Evolutionary conservation across 2,797 vertebrate species (phyloP).

Genomic region (Eulemur mongoz): DNA sequence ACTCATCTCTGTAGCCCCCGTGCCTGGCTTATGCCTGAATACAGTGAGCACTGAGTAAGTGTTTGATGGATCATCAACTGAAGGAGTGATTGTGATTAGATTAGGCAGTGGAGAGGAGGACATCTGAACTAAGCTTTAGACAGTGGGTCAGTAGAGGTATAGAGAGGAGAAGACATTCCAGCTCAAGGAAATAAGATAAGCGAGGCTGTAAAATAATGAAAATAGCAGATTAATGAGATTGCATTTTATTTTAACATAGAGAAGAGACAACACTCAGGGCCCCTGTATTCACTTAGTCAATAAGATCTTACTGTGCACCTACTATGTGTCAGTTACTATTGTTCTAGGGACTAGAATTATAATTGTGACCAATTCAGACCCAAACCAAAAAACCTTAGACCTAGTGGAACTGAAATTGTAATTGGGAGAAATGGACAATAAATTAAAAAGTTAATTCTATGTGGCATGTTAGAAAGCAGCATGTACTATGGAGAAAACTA

Average conservation of each 20-base stretch:
- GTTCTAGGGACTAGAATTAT: not conserved
- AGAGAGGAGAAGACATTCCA: not conserved
- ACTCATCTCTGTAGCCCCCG: not conserved
- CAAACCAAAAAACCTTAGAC: not conserved
- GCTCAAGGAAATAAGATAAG: not conserved
- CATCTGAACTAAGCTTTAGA: not conserved
- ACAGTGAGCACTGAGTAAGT: not conserved
- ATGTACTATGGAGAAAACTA: not conserved
- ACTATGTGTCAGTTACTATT: not conserved
- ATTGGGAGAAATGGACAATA: not conserved
- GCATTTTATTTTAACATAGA: not conserved
- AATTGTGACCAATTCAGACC: not conserved
- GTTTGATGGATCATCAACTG: not conserved
- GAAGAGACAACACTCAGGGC: not conserved
- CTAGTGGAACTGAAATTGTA: not conserved
- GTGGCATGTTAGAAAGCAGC: not conserved
- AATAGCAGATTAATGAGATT: not conserved
- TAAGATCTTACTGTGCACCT: not conserved
- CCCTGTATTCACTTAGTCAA: not conserved
- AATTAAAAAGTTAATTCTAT: not conserved
- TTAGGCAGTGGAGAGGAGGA: not conserved
- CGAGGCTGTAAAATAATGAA: not conserved
- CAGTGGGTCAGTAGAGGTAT: not conserved
- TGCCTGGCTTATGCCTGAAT: not conserved
- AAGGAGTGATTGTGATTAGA: not conserved